Evolutionary conservation across 1,140 invertebrate species (phyloP), one percentile per base, ranked within the genome.

Genomic region (Lucilia sericata): DNA sequence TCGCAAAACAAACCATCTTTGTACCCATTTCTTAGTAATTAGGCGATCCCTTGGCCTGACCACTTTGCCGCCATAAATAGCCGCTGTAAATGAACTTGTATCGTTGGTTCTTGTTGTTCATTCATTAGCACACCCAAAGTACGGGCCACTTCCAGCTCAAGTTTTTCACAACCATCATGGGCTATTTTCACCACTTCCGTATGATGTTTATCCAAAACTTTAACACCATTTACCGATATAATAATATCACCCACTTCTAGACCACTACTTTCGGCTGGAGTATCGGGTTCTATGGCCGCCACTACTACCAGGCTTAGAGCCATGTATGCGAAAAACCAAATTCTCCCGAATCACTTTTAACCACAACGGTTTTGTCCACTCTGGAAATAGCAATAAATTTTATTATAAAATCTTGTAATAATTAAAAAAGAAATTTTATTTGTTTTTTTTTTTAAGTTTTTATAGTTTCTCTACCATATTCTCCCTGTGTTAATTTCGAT

Each of bases 321-420:
- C 98, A 87, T 98, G 96, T 86, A 99, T 98, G 76, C 98, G 94
- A 88, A 99, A n/a, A 98, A 13, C 98, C 98, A 91, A 98, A 99
- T 88, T 98, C 98, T 10, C 96, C 96, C 19, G 96, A 96, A 83
- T 96, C 94, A 74, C 96, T 94, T 85, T 94, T 94, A 0, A 98
- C 96, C 65, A 96, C 93, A 17, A 98, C 95, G 42, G 94, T 95
- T 91, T 97, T 97, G 91, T 97, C 96, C 89, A 95, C 96, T n/a
- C n/a, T n/a, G n/a, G n/a, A n/a, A n/a, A n/a, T n/a, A n/a, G n/a
- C n/a, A n/a, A n/a, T n/a, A n/a, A n/a, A n/a, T n/a, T n/a, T n/a
- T n/a, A n/a, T n/a, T n/a, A n/a, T n/a, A n/a, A n/a, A n/a, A n/a
- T n/a, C n/a, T n/a, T n/a, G n/a, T n/a, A n/a, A n/a, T n/a, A n/a